Evolutionary conservation across 2,888 invertebrate species (phyloP).

Genomic region (Cosmia pyralina): DNA sequence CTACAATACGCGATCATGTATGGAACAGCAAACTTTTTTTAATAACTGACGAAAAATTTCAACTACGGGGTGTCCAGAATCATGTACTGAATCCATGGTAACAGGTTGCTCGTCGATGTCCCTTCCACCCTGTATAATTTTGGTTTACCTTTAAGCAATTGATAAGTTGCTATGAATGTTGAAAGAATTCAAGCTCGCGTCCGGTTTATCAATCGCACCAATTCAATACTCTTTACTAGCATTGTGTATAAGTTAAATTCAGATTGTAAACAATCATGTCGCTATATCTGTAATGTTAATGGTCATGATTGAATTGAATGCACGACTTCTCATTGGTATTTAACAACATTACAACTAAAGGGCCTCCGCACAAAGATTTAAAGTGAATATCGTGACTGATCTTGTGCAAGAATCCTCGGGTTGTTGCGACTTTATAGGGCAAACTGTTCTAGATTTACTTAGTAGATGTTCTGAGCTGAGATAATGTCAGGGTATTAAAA

Average conservation of each 20-base stretch:
- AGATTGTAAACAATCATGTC: background rate
- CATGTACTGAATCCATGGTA: no score
- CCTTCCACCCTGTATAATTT: no score
- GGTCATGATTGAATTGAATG: conserved; percentile 34
- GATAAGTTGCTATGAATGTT: no score
- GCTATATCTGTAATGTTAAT: conserved; percentile 15
- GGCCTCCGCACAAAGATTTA: conserved; percentile 47
- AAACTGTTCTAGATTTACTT: conserved; percentile 18
- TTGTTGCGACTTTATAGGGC: conserved; percentile 40
- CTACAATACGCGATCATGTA: no score
- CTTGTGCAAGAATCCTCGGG: conserved; percentile 50
- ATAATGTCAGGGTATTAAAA: conserved; percentile 4
- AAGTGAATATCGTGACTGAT: conserved; percentile 60
- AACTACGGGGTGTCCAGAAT: no score
- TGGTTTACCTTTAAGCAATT: no score
- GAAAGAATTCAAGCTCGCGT: background rate
- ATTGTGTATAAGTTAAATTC: background rate
- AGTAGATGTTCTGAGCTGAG: background rate
- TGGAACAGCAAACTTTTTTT: no score
- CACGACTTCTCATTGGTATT: conserved; percentile 51
- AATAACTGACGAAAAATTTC: no score
- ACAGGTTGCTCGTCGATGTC: no score
- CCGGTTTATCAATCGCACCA: background rate
- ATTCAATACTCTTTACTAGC: background rate
- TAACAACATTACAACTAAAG: conserved; percentile 45